Conservation (phyloP, 2,797 vertebrate species). For the Micropoecilia bifurca region DNA sequence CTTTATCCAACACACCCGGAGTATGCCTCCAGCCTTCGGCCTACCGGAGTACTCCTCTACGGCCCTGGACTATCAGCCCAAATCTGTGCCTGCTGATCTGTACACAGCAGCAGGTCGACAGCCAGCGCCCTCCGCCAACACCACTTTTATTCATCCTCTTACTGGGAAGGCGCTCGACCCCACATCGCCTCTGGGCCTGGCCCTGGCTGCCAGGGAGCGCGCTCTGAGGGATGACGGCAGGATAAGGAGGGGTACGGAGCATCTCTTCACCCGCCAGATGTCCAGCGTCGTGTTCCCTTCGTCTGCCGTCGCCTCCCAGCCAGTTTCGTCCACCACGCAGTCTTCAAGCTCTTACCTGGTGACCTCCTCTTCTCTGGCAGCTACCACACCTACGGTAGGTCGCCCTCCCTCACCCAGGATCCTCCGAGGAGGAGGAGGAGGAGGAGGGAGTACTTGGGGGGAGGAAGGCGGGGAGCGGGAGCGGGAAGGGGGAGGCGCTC, state of each 20-base stretch:
- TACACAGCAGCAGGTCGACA: conserved; percentile 77
- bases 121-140: conserved; percentile 50
- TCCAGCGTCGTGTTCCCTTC: conserved; percentile 73
- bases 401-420: conserved; percentile 82
- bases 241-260: conserved; percentile 76
- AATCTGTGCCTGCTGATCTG: conserved; percentile 83
- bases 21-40: conserved; percentile 85
- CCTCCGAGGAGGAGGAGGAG: conserved; percentile 75
- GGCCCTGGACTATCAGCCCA: conserved; percentile 83
- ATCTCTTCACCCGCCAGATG: conserved; percentile 82
- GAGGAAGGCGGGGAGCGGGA: conserved; percentile 78
- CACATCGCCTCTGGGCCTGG: conserved; percentile 89
- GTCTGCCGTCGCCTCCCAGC: conserved; percentile 69
- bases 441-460: conserved; percentile 71
- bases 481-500: conserved; percentile 73
- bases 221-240: conserved; percentile 87
- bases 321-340: conserved; percentile 70
- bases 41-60: conserved; percentile 81
- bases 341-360: conserved; percentile 82
- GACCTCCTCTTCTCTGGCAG: conserved; percentile 83
- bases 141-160: conserved; percentile 91
- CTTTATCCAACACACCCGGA: conserved; percentile 88
- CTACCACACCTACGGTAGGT: conserved; percentile 77
- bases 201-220: conserved; percentile 89
- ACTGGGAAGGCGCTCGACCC: conserved; percentile 93